These are phyloP conservation scores for Phymanthus crucifer DNA, from an alignment of 92 coral and sea anemone genomes.

Conservation along the genomic window DNA sequence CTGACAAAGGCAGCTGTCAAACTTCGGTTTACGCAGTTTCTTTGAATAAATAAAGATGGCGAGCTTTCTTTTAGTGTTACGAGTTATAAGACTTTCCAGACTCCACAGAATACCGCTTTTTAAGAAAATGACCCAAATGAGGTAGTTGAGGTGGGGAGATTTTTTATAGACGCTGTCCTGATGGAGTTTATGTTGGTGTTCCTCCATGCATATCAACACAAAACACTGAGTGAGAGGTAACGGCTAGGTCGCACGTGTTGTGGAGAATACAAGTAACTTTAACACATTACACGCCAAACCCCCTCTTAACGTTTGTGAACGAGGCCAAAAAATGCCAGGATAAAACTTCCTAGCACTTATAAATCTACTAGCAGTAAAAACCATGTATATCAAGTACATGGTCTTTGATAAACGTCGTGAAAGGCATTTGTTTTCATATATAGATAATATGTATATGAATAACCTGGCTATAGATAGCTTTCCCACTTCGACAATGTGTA, in stretches of 20 bases:
- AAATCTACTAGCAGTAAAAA: too few relatives aligned
- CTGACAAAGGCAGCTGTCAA: not conserved
- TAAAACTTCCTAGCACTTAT: too few relatives aligned
- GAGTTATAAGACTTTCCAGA: not conserved
- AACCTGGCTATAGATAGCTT: too few relatives aligned
- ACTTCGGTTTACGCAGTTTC: not conserved
- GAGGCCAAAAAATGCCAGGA: not conserved
- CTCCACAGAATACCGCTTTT: too few relatives aligned
- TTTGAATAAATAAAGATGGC: not conserved
- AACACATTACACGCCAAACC: not conserved
- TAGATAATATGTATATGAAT: too few relatives aligned
- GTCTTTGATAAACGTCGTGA: too few relatives aligned
- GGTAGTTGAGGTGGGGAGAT: not conserved
- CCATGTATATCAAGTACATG: too few relatives aligned
- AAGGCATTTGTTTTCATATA: too few relatives aligned
- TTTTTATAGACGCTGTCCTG: not conserved
- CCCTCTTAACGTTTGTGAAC: not conserved
- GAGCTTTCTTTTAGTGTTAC: not conserved
- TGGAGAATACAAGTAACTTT: conserved; percentile 22
- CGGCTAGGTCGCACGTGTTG: conserved; percentile 14
- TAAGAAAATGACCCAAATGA: not conserved
- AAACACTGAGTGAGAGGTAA: not conserved
- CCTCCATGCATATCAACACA: conserved; percentile 10
- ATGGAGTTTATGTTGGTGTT: conserved; percentile 8
- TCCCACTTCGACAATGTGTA: too few relatives aligned